Evolutionary conservation across 1,140 invertebrate species (phyloP), one percentile per base, ranked within the genome.

Genomic region (Magallana gigas): DNA sequence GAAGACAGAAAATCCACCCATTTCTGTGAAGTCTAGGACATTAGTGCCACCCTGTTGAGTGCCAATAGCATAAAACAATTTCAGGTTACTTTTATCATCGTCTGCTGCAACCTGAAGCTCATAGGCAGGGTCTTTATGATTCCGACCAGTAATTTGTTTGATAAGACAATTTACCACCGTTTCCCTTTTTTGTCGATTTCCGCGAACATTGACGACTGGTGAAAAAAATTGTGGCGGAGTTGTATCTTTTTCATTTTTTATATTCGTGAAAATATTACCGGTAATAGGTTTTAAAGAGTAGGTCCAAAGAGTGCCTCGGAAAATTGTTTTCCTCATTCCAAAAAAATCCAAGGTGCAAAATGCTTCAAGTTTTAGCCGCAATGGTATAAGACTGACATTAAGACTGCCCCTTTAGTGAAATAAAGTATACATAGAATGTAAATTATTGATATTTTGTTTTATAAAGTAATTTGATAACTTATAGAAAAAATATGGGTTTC

Each of bases 71-170:
- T 87, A 90, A n/a, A 76, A 84, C 12, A 89, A 18, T 57, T 76
- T 87, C 0, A 88, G 16, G 14, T 87, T 60, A 23, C 88, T 89
- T 12, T 23, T 59, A 14, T 88, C 86, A 59, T 88, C 86, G 0
- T 57, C n/a, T n/a, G 57, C 16, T 12, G 57, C 57, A 12, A 87
- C 80, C 59, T 86, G 71, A 12, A 91, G 64, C 5, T 57, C 87
- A 81, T 90, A 90, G 6, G 90, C 90, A 14, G 90, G 29, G 57
- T 91, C 88, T n/a, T 36, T 85, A 11, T 83, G 84, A 71, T 88
- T 84, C 57, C 89, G 14, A 11, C 57, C 71, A 8, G 57, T 48
- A 14, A 91, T 62, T 36, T 91, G 90, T 6, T 84, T 59, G 0
- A 91, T 71, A 6, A 57, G 8, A 68, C 90, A 91, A 2, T 85